phyloP scores from a whole-genome alignment of 2,888 invertebrate species.

The Drosophila buzzatii region DNA sequence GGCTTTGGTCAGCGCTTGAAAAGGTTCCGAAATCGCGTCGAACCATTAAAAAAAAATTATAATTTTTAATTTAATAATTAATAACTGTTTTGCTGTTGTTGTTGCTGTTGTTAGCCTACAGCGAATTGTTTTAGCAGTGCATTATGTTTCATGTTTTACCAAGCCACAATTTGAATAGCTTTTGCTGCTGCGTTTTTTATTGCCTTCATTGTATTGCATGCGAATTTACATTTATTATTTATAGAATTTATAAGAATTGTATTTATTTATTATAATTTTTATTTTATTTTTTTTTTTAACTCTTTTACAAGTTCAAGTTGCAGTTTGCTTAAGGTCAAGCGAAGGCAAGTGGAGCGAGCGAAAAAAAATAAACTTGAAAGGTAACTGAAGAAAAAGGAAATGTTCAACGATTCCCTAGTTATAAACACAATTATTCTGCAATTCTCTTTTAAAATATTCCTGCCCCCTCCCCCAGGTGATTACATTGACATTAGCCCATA shows the following conservation, averaged over 20 bases:
- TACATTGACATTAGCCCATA: constrained; percentile 12
- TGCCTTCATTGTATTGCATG: constrained; percentile 38
- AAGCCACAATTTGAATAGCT: constrained; percentile 35
- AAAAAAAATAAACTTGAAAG: not conserved
- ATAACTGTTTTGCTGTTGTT: constrained; percentile 5
- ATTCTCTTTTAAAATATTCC: constrained; percentile 14
- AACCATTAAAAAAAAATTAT: constrained; percentile 18
- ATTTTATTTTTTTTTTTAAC: constrained; percentile 1
- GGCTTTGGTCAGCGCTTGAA: constrained; percentile 14
- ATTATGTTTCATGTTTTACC: constrained; percentile 43
- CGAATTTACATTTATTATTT: constrained; percentile 35
- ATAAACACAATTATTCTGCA: not conserved
- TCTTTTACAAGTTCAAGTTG: constrained; percentile 39
- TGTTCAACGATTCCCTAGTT: not conserved
- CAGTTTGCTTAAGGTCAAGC: constrained; percentile 27
- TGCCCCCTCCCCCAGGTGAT: not conserved
- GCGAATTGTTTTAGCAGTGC: constrained; percentile 17
- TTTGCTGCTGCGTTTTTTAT: constrained; percentile 19
- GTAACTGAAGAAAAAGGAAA: not conserved
- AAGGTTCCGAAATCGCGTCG: constrained; percentile 8
- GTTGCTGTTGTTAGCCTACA: not conserved
- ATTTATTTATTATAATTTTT: not conserved
- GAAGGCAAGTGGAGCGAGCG: constrained; percentile 9
- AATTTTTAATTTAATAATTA: constrained; percentile 24
- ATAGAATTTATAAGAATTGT: constrained; percentile 16